Evolutionary conservation across 2,113 vertebrate species (phyloP), one percentile per base, ranked within the genome.

Genomic region (Mirza zaza): DNA sequence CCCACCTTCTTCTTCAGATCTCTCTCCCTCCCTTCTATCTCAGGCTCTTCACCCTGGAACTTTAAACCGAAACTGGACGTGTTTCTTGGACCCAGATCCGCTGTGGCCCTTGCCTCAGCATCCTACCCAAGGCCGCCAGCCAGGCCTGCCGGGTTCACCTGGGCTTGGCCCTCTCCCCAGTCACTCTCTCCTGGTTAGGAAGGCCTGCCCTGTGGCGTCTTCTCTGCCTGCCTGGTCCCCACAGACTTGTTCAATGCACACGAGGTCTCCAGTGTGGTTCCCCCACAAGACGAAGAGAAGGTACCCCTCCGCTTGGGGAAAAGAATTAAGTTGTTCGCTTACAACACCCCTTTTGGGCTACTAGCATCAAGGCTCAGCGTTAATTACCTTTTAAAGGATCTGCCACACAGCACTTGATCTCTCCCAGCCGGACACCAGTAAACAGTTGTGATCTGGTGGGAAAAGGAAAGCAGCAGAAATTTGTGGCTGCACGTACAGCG

Each of bases 331-430:
- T 68, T 2, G 1, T 32, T 42, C 23, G 18, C 63, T 92, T 92
- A 61, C 34, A 92, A 68, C 85, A 36, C 36, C 29, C 59, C 20
- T 52, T 96, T 45, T 8, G 23, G 67, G 34, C 50, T 3, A 87
- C 63, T 34, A 92, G 55, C 25, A 50, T 88, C 77, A 36, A 89
- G 68, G 63, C 17, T 75, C 36, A 76, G 55, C 32, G 2, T n/a
- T 18, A 34, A 67, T 87, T 81, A 55, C 52, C 70, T 42, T 84
- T 91, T 25, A 21, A 94, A 97, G 87, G 67, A 81, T 34, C 87
- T 96, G 83, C 50, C 93, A 96, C 39, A 79, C 52, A 96, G 71
- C 32, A 67, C 45, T 79, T 90, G 84, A 45, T 96, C 3, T 2
- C 15, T 91, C 29, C 0, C 73, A 93, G 61, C 4, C 3, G 4